phyloP scores from a whole-genome alignment of 2,113 vertebrate genomes.

The Microtus ochrogaster region DNA sequence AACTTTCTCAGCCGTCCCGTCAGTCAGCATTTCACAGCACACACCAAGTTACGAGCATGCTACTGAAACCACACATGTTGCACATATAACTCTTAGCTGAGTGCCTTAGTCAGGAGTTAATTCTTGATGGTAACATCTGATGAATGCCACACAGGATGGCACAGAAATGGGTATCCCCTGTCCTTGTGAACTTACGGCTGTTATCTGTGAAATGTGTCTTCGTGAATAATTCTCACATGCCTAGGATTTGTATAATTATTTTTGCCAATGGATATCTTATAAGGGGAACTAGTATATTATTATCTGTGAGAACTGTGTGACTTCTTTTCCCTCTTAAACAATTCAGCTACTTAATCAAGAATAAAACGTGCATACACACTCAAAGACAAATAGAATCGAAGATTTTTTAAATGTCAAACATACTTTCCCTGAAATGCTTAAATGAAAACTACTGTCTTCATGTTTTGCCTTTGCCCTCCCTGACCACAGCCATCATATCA shows the following conservation, averaged over 20 bases:
- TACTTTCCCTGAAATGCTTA: not conserved
- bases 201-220: not conserved
- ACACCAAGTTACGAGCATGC: not conserved
- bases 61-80: not conserved
- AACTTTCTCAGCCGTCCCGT: not conserved
- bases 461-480: not conserved
- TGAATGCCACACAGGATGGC: not conserved
- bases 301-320: not conserved
- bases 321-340: constrained; percentile 45
- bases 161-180: not conserved
- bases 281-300: not conserved
- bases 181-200: not conserved
- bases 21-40: not conserved
- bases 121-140: not conserved
- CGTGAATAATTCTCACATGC: not conserved
- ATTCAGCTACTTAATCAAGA: constrained; percentile 8
- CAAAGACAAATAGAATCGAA: constrained; percentile 7
- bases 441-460: not conserved
- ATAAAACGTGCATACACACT: constrained; percentile 9
- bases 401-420: constrained; percentile 38
- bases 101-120: not conserved
- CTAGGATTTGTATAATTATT: not conserved
- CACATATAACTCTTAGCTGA: not conserved
- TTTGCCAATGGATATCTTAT: constrained; percentile 2
- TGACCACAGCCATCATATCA: not conserved